Evolutionary conservation across 2,113 vertebrate species (phyloP), one percentile per base, ranked within the genome.

Genomic region (Lamprotornis superbus): DNA sequence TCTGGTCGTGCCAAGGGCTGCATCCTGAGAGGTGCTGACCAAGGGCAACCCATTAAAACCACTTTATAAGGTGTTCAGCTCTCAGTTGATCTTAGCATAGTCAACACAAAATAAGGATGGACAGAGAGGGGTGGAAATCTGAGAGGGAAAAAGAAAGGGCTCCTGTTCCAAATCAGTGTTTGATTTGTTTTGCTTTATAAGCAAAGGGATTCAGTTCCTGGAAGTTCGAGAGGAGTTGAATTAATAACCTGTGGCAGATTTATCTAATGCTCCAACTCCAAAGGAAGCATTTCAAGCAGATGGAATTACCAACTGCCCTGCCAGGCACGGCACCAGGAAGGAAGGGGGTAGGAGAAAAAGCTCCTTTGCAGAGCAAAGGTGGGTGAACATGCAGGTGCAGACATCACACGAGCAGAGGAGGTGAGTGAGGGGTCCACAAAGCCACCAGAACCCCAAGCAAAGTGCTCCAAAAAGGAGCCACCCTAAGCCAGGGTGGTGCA

Each of bases 1-100:
- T 78, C 83, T 0, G 0, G 1, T 2, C 11, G 12, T 15, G 46
- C 49, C 83, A 65, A 3, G 1, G 15, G 35, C 21, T 5, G 3
- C 14, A 81, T 15, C 40, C 61, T 18, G 30, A 73, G 68, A 33
- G 59, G 9, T 53, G 74, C 82, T 19, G 37, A 77, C 55, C 73
- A 86, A 78, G 30, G 50, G 39, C 21, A 93, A 21, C 13, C 24
- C 63, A 33, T 53, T 25, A 67, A 60, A 90, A 65, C 7, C 46
- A 52, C 50, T 60, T 78, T 70, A 23, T 31, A 55, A 75, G 18
- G 33, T 33, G 21, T 20, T 86, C 35, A 59, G 35, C 35, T 83
- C 49, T 46, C 31, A 16, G 1, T 0, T 70, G 46, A 10, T 57
- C 61, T 68, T 15, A 56, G 50, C 28, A 75, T 0, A 82, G 53